Conservation (phyloP, 2,113 vertebrate genomes). For the Platichthys stellatus region DNA sequence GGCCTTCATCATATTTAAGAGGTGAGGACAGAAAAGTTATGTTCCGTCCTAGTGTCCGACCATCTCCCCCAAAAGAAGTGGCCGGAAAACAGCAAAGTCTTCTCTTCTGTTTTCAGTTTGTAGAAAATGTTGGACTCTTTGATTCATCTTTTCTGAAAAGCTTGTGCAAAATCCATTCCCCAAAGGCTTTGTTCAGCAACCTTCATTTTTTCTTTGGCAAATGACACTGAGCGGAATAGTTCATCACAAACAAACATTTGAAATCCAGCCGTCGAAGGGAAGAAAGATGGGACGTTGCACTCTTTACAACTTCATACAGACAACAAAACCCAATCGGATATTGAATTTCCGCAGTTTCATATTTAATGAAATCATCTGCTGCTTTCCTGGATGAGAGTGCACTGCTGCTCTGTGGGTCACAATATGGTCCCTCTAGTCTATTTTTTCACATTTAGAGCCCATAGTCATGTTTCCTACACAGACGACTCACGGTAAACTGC, state of each 20-base stretch:
- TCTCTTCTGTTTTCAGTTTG: too few species aligned
- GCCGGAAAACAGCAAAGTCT: too few species aligned
- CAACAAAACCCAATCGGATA: conserved; percentile 3
- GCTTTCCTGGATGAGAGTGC: conserved; percentile 9
- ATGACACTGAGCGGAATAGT: neutral
- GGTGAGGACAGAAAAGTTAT: conserved; percentile 76
- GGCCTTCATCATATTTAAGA: conserved; percentile 95
- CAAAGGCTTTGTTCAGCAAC: too few species aligned
- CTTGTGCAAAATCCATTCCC: neutral
- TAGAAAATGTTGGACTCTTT: too few species aligned
- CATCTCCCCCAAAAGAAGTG: too few species aligned
- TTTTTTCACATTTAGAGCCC: neutral
- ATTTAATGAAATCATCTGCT: conserved; percentile 61
- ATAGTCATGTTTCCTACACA: neutral
- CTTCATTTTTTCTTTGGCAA: neutral
- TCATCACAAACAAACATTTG: neutral
- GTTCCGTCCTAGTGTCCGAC: too few species aligned
- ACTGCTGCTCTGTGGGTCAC: conserved; percentile 23
- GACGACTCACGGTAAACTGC: neutral
- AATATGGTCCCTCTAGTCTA: conserved; percentile 11
- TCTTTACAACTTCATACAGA: conserved; percentile 4
- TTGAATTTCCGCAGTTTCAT: conserved; percentile 39
- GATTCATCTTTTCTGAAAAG: neutral
- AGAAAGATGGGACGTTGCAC: neutral
- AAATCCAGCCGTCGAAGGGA: neutral